phyloP scores from a whole-genome alignment of 2,888 invertebrate species.

The Folsomia candida region DNA sequence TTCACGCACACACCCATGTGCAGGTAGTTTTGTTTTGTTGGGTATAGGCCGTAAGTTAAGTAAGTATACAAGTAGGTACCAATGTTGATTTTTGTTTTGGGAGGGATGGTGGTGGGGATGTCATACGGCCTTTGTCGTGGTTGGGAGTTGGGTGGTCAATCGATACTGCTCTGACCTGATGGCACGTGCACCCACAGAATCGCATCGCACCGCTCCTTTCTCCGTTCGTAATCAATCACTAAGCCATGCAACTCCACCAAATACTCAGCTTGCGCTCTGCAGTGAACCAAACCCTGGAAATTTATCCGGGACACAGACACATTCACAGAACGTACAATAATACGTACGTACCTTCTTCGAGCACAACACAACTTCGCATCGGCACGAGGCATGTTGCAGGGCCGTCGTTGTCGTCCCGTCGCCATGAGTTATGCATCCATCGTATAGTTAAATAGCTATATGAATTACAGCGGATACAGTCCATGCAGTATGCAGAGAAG shows the following conservation, averaged over 20 bases:
- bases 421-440: background rate
- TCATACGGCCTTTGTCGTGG: background rate
- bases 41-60: background rate
- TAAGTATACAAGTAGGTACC: constrained; percentile 1
- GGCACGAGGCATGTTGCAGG: too few species aligned
- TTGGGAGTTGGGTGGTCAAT: background rate
- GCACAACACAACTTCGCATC: too few species aligned
- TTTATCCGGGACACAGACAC: background rate
- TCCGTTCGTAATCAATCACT: background rate
- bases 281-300: background rate
- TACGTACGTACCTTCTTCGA: too few species aligned
- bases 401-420: too few species aligned
- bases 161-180: constrained; percentile 1
- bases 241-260: background rate
- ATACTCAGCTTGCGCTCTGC: background rate
- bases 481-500: too few species aligned
- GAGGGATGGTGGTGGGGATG: background rate
- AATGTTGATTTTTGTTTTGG: background rate
- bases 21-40: background rate
- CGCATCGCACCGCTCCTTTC: background rate
- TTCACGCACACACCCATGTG: background rate
- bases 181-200: background rate
- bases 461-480: too few species aligned
- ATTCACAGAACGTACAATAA: too few species aligned
- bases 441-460: too few species aligned